Percentiles rank a stretch among this genome's conserved stretches.
Conservation (phyloP, 1,140 invertebrate species). For the Cydia strobilella region DNA sequence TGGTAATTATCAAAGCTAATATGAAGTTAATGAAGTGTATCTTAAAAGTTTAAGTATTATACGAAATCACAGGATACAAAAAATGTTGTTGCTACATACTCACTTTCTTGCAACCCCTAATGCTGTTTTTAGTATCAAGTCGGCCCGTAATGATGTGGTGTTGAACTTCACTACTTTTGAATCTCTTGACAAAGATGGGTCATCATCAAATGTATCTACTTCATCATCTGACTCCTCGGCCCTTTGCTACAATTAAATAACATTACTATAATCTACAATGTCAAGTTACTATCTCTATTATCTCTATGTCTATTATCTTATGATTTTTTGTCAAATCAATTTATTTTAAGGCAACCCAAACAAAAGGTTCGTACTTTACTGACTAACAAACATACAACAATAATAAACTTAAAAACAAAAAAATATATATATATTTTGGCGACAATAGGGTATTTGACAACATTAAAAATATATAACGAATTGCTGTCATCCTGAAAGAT, state of each 20-base stretch:
- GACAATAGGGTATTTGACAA: no score
- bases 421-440: not conserved
- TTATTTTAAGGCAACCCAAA: no score
- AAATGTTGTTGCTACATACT: slow-evolving; percentile 52
- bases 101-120: slow-evolving; percentile 84
- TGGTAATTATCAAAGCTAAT: no score
- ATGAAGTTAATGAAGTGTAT: no score
- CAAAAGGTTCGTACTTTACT: not conserved
- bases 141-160: slow-evolving; percentile 83
- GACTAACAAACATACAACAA: no score
- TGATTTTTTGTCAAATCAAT: no score
- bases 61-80: no score
- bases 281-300: no score
- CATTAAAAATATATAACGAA: no score
- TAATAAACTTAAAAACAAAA: not conserved
- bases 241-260: slow-evolving; percentile 45
- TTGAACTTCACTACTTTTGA: slow-evolving; percentile 82
- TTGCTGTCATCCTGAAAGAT: no score
- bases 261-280: slow-evolving; percentile 11
- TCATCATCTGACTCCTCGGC: slow-evolving; percentile 28
- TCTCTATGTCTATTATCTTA: no score
- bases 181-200: slow-evolving; percentile 67
- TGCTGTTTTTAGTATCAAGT: slow-evolving; percentile 84
- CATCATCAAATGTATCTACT: slow-evolving; percentile 67
- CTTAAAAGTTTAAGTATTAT: no score